A percentile compares a stretch with the other conserved stretches of the same genome.
Conservation (phyloP, 2,113 vertebrate genomes). For the Eulacestoma nigropectus region DNA sequence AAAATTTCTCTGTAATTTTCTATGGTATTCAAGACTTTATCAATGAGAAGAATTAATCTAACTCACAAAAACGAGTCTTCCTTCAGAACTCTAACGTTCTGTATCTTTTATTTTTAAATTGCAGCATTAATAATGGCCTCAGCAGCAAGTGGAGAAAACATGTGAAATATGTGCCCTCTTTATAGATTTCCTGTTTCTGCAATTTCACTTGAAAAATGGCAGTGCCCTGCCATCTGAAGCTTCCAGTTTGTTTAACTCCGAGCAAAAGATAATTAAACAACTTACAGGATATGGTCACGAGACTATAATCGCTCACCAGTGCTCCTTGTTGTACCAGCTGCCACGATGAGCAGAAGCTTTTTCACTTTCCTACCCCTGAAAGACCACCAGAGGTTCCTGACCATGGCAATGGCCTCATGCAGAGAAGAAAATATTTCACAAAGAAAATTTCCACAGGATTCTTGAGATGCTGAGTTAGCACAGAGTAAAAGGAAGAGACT, state of each 20-base stretch:
- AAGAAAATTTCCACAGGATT: background rate
- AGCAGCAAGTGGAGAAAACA: background rate
- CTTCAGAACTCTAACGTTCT: slow-evolving; percentile 1
- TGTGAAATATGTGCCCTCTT: slow-evolving; percentile 12
- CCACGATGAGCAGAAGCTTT: background rate
- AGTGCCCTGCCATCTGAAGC: slow-evolving; percentile 3
- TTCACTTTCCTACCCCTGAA: background rate
- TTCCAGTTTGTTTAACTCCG: slow-evolving; percentile 33
- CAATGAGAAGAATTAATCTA: slow-evolving; percentile 22
- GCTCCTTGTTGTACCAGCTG: background rate
- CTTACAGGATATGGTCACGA: background rate
- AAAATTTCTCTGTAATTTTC: background rate
- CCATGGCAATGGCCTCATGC: background rate
- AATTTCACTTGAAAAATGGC: slow-evolving; percentile 51
- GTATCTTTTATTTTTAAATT: slow-evolving; percentile 51
- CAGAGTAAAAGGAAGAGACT: background rate
- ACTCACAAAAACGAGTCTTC: background rate
- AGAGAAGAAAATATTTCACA: slow-evolving; percentile 12
- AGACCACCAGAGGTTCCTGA: background rate
- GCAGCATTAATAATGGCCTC: slow-evolving; percentile 34
- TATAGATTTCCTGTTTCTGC: slow-evolving; percentile 55
- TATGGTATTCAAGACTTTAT: background rate
- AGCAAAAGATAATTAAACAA: slow-evolving; percentile 54
- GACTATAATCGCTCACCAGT: background rate
- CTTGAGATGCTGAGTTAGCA: slow-evolving; percentile 48